Percentiles rank a stretch among this genome's conserved stretches.
Evolutionary conservation across 1,140 invertebrate genomes (phyloP).

Genomic region (Anoplolepis gracilipes): DNA sequence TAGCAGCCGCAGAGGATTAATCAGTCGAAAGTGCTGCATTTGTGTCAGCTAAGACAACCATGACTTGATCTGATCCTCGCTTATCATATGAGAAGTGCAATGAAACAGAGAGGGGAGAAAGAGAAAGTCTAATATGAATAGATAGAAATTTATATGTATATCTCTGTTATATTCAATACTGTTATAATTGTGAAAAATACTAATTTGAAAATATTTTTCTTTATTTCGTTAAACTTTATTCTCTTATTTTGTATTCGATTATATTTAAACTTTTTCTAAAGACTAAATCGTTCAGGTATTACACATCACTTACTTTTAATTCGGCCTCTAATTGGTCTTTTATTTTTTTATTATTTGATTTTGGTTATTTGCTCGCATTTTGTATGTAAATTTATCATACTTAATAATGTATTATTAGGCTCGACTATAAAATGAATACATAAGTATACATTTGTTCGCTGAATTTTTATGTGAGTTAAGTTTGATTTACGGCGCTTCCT

Average conservation of each 20-base stretch:
- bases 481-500: constrained; percentile 64
- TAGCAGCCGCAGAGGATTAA: constrained; percentile 60
- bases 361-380: background rate
- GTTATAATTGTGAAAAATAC: background rate
- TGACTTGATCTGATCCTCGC: constrained; percentile 2
- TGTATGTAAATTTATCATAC: constrained; percentile 1
- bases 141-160: background rate
- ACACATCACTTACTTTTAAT: too few species aligned
- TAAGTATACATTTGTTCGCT: constrained; percentile 41
- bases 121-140: background rate
- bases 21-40: constrained; percentile 60
- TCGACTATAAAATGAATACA: background rate
- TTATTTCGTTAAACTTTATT: too few species aligned
- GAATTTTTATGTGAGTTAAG: constrained; percentile 47
- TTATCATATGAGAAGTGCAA: constrained; percentile 14
- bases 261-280: too few species aligned
- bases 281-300: too few species aligned
- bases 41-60: background rate
- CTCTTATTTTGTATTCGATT: too few species aligned
- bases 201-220: too few species aligned
- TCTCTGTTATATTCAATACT: too few species aligned
- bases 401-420: background rate
- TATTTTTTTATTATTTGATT: background rate
- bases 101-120: background rate
- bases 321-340: background rate